Evolutionary conservation across 2,888 invertebrate species (phyloP).

Genomic region (Apodemia zela): DNA sequence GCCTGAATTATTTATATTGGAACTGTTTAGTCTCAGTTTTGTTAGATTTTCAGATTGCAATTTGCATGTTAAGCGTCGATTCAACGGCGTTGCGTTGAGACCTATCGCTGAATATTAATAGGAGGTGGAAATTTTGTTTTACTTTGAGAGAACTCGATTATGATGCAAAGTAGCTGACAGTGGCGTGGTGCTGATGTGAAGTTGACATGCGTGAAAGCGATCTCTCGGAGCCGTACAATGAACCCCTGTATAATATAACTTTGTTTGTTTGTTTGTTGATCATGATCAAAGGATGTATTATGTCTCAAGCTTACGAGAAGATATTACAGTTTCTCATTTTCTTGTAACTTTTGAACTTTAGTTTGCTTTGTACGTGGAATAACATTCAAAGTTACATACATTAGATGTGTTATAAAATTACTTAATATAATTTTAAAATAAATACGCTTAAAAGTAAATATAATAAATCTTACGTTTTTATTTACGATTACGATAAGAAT

Average conservation of each 20-base stretch:
- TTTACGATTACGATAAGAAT: too few species aligned
- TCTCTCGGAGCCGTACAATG: slow-evolving; percentile 22
- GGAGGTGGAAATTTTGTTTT: slow-evolving; percentile 74
- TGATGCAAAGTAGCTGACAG: slow-evolving; percentile 71
- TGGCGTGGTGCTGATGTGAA: slow-evolving; percentile 37
- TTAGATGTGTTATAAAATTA: too few species aligned
- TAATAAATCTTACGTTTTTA: too few species aligned
- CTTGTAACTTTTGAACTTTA: not conserved
- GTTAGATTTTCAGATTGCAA: slow-evolving; percentile 54
- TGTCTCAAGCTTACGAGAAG: slow-evolving; percentile 3
- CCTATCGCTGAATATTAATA: slow-evolving; percentile 79
- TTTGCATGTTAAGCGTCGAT: slow-evolving; percentile 80
- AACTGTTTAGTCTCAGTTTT: slow-evolving; percentile 68
- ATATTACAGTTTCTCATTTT: not conserved
- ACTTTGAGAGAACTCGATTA: slow-evolving; percentile 77
- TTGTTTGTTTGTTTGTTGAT: slow-evolving; percentile 20
- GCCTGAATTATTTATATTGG: slow-evolving; percentile 71
- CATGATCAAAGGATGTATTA: slow-evolving; percentile 17
- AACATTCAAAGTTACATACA: not conserved
- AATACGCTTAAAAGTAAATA: too few species aligned
- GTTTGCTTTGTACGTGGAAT: not conserved
- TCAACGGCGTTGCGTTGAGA: slow-evolving; percentile 70
- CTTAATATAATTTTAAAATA: too few species aligned
- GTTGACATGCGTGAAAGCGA: slow-evolving; percentile 34
- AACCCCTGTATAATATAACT: slow-evolving; percentile 18